Percentiles rank a stretch among this genome's conserved stretches.
Conservation (phyloP, 2,888 invertebrate genomes). For the Cynaeus angustus region DNA sequence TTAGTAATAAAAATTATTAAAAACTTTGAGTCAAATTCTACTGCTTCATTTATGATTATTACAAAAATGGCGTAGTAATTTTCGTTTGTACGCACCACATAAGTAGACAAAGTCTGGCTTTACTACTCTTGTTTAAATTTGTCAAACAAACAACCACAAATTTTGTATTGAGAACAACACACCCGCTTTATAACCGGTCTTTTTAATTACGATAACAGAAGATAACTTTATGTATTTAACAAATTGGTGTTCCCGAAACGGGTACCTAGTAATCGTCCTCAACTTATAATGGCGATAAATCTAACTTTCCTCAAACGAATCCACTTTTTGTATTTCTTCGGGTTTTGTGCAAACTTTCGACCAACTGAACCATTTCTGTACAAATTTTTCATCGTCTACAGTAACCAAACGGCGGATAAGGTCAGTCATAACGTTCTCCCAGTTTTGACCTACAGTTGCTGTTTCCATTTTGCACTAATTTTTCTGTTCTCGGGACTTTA, state of each 20-base stretch:
- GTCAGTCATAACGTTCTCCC: conserved; percentile 23
- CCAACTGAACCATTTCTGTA: conserved; percentile 25
- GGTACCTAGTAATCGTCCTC: no score
- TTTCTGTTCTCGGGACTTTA: conserved; percentile 14
- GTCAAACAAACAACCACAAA: neutral
- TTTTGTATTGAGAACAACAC: neutral
- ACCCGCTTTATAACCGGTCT: neutral
- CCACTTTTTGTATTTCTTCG: conserved; percentile 17
- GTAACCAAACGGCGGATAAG: conserved; percentile 4
- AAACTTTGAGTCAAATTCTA: no score
- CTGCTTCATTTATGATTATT: no score
- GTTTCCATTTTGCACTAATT: conserved; percentile 2
- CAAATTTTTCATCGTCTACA: conserved; percentile 15
- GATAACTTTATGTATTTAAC: neutral
- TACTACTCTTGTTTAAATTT: neutral
- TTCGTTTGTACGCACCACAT: no score
- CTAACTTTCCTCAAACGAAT: conserved; percentile 11
- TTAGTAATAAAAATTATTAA: no score
- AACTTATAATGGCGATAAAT: neutral
- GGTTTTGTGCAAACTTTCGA: conserved; percentile 27
- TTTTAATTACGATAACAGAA: neutral
- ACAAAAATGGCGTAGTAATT: no score
- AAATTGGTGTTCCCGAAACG: neutral
- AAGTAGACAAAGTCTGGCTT: no score
- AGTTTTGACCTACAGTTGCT: conserved; percentile 16